Percentiles rank a stretch among this genome's conserved stretches.
Evolutionary conservation across 2,113 vertebrate genomes (phyloP).

Genomic region (Heterotis niloticus): DNA sequence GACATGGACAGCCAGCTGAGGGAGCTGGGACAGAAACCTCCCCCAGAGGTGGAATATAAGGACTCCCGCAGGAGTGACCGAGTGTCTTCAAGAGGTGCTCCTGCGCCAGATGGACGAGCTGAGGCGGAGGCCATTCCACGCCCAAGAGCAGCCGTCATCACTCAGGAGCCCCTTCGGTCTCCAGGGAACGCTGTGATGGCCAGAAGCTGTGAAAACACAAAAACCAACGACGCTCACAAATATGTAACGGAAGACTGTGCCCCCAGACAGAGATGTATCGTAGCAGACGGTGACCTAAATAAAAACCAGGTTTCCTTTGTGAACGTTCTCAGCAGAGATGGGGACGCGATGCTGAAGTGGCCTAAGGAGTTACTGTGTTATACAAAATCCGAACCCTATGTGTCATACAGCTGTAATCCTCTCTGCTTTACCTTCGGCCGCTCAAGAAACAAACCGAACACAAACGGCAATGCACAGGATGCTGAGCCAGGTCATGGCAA

Average conservation of each 20-base stretch:
- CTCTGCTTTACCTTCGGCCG: slow-evolving; percentile 72
- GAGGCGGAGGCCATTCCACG: slow-evolving; percentile 33
- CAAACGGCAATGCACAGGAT: slow-evolving; percentile 38
- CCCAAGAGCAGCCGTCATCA: neutral
- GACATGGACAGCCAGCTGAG: neutral
- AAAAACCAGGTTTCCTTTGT: slow-evolving; percentile 62
- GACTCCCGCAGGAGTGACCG: slow-evolving; percentile 4
- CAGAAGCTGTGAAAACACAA: slow-evolving; percentile 24
- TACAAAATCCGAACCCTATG: slow-evolving; percentile 81
- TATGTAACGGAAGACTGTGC: slow-evolving; percentile 36
- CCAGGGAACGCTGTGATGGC: slow-evolving; percentile 8
- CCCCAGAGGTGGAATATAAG: neutral
- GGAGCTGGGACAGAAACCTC: neutral
- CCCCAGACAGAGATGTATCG: slow-evolving; percentile 35
- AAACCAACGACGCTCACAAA: slow-evolving; percentile 26
- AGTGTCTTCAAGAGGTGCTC: slow-evolving; percentile 43
- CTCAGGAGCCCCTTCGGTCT: slow-evolving; percentile 29
- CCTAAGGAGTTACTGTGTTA: slow-evolving; percentile 80
- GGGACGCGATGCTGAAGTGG: slow-evolving; percentile 77
- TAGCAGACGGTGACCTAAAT: slow-evolving; percentile 39
- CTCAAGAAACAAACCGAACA: slow-evolving; percentile 53
- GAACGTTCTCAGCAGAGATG: slow-evolving; percentile 79
- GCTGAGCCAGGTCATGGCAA: slow-evolving; percentile 40
- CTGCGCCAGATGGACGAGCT: slow-evolving; percentile 48
- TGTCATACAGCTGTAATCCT: slow-evolving; percentile 92